Conservation (phyloP, 2,797 vertebrate species). For the Coccyzus lansbergi region DNA sequence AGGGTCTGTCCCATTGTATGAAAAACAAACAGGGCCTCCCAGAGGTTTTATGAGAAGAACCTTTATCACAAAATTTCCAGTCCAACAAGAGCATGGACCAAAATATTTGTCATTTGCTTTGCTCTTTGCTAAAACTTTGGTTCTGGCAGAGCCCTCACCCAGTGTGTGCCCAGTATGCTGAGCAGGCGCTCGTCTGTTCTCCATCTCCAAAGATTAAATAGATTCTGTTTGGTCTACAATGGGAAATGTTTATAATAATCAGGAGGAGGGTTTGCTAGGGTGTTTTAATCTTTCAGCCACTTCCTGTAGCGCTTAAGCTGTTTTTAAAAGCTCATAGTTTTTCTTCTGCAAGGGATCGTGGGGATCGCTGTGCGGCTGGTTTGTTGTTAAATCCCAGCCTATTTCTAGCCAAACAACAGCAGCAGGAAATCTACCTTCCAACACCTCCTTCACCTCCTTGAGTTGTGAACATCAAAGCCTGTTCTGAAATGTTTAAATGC, state of each 20-base stretch:
- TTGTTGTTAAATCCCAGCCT: not conserved
- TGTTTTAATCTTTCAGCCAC: not conserved
- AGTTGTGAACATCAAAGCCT: not conserved
- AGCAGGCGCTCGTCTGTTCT: not conserved
- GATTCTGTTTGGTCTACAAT: not conserved
- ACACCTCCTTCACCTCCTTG: not conserved
- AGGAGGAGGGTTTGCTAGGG: not conserved
- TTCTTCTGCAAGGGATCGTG: not conserved
- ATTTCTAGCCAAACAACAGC: not conserved
- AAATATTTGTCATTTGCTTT: not conserved
- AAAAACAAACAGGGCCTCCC: constrained; percentile 23
- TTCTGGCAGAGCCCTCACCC: not conserved
- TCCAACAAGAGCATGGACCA: fast-evolving
- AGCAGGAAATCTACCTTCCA: not conserved
- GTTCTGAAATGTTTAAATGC: not conserved
- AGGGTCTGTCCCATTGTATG: constrained; percentile 1
- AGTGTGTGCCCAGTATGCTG: not conserved
- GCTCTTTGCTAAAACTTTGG: not conserved
- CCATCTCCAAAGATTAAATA: not conserved
- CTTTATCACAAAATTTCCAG: not conserved
- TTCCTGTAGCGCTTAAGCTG: not conserved
- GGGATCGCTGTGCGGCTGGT: not conserved
- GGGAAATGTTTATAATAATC: not conserved
- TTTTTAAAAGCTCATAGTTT: not conserved
- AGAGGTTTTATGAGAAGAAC: not conserved